Percentiles rank a stretch among this genome's conserved stretches.
These are phyloP conservation scores for Phyllotreta striolata DNA, from an alignment of 2,888 invertebrate genomes.

Conservation along the genomic window DNA sequence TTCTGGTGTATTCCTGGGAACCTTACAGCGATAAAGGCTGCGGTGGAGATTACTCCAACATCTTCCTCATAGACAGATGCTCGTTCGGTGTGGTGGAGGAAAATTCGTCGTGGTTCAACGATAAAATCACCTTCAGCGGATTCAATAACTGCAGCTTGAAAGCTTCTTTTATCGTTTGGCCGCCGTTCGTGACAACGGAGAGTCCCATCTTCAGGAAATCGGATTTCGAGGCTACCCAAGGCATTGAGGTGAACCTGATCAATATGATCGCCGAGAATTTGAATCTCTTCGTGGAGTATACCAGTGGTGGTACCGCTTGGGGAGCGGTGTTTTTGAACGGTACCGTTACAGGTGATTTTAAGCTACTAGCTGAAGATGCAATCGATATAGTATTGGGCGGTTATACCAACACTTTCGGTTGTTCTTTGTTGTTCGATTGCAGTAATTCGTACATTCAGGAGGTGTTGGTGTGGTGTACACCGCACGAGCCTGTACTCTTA, in stretches of 20 bases:
- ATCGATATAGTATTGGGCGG: slow-evolving; percentile 55
- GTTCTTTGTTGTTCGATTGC: slow-evolving; percentile 50
- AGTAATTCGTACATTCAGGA: slow-evolving; percentile 54
- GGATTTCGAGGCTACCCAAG: slow-evolving; percentile 34
- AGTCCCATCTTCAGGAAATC: slow-evolving; percentile 22
- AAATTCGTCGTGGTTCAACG: slow-evolving; percentile 38
- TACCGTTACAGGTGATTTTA: slow-evolving; percentile 48
- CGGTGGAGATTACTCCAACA: slow-evolving; percentile 39
- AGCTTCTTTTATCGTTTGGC: slow-evolving; percentile 52
- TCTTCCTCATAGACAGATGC: slow-evolving; percentile 45
- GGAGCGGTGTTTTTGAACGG: slow-evolving; percentile 45
- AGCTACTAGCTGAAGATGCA: slow-evolving; percentile 45
- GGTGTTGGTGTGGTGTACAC: slow-evolving; percentile 54
- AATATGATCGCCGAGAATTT: slow-evolving; percentile 44
- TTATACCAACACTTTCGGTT: slow-evolving; percentile 49
- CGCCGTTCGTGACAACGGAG: slow-evolving; percentile 52
- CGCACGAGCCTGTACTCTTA: slow-evolving; percentile 48
- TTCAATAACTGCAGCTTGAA: slow-evolving; percentile 53
- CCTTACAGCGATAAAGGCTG: slow-evolving; percentile 50
- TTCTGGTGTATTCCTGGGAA: slow-evolving; percentile 50
- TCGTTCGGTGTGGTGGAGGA: slow-evolving; percentile 34
- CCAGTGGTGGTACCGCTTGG: slow-evolving; percentile 31
- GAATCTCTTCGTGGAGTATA: slow-evolving; percentile 40
- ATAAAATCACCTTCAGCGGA: slow-evolving; percentile 48
- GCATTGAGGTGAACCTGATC: slow-evolving; percentile 43